Conservation (phyloP, 1,140 invertebrate species). For the Drosophila simulans region DNA sequence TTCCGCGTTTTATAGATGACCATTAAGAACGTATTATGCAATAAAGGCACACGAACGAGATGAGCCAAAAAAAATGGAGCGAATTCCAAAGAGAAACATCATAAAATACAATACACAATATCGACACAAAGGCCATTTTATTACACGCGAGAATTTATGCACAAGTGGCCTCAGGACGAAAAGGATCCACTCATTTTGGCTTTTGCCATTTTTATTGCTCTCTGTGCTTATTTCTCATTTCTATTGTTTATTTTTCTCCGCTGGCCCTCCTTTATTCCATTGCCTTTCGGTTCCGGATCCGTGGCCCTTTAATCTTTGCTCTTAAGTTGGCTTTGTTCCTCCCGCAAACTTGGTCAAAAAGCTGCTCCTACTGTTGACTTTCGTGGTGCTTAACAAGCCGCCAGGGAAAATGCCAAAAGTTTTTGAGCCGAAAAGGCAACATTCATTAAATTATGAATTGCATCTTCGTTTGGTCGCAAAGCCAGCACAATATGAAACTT, state of each 20-base stretch:
- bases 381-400: slow-evolving; percentile 42
- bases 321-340: slow-evolving; percentile 48
- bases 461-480: slow-evolving; percentile 19
- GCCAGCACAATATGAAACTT: slow-evolving; percentile 18
- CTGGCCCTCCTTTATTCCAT: slow-evolving; percentile 25
- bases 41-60: slow-evolving; percentile 45
- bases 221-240: slow-evolving; percentile 47
- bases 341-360: slow-evolving; percentile 21
- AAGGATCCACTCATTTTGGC: slow-evolving; percentile 22
- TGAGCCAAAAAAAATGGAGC: slow-evolving; percentile 1
- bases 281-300: slow-evolving; percentile 27
- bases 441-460: slow-evolving; percentile 64
- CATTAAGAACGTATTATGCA: slow-evolving; percentile 73
- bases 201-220: slow-evolving; percentile 33
- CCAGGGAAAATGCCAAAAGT: slow-evolving; percentile 47
- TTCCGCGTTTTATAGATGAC: slow-evolving; percentile 43
- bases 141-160: slow-evolving; percentile 68
- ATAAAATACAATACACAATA: slow-evolving; percentile 75
- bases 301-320: slow-evolving; percentile 69
- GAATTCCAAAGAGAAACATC: slow-evolving; percentile 38
- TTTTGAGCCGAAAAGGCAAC: slow-evolving; percentile 15
- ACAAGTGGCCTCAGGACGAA: slow-evolving; percentile 37
- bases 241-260: slow-evolving; percentile 64
- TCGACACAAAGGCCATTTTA: slow-evolving; percentile 75
- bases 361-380: slow-evolving; percentile 35